Conservation (phyloP, 2,113 vertebrate genomes). For the Heliornis fulica region DNA sequence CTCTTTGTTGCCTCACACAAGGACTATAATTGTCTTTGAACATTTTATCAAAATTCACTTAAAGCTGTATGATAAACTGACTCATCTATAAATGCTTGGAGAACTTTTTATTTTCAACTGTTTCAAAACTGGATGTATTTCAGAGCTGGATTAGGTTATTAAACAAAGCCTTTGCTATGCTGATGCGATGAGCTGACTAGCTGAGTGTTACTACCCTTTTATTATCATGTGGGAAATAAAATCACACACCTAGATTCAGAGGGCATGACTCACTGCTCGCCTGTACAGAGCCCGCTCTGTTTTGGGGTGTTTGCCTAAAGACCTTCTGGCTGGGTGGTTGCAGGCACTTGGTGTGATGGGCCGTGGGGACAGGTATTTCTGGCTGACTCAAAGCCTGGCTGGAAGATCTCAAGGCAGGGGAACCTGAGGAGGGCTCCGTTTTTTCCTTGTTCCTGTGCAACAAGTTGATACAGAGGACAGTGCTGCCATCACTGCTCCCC, state of each 20-base stretch:
- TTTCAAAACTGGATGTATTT: conserved; percentile 34
- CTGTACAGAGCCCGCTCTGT: background rate
- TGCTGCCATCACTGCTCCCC: background rate
- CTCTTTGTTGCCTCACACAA: conserved; percentile 43
- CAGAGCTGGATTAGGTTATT: conserved; percentile 42
- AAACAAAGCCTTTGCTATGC: conserved; percentile 59
- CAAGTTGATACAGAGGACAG: background rate
- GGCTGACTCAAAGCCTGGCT: background rate
- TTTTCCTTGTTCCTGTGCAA: background rate
- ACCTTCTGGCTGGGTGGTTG: background rate
- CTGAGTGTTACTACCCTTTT: background rate
- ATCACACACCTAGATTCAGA: conserved; percentile 23
- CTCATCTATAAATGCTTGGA: background rate
- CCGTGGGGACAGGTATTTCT: background rate
- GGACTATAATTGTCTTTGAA: conserved; percentile 47
- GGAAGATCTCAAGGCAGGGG: background rate
- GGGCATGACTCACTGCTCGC: background rate
- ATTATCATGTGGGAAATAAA: conserved; percentile 57
- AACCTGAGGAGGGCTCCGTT: background rate
- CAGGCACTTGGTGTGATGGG: rapidly evolving
- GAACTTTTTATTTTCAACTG: conserved; percentile 9
- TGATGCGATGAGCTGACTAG: conserved; percentile 26
- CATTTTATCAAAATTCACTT: conserved; percentile 45
- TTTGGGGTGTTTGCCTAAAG: background rate
- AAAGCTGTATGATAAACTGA: conserved; percentile 46